Evolutionary conservation across 2,113 vertebrate species (phyloP).

Genomic region (Tricholaema leucomelas): DNA sequence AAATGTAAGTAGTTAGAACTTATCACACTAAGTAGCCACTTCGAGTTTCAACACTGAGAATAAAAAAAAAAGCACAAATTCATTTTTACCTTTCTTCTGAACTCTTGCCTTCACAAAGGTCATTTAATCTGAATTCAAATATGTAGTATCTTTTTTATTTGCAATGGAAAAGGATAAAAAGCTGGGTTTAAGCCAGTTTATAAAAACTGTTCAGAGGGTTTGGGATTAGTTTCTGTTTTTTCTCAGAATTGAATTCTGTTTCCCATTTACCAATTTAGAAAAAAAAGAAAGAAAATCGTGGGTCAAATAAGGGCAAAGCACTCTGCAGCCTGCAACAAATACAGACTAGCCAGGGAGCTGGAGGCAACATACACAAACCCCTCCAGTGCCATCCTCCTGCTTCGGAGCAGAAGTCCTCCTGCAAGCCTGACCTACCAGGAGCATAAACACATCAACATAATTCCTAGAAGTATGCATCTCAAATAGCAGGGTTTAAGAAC

Average conservation of each 20-base stretch:
- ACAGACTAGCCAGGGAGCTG: neutral
- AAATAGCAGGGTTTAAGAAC: neutral
- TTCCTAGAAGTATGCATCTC: neutral
- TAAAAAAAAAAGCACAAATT: neutral
- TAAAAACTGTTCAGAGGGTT: neutral
- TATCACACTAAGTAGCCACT: neutral
- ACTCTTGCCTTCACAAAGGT: neutral
- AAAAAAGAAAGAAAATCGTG: neutral
- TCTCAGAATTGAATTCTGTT: neutral
- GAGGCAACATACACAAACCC: neutral
- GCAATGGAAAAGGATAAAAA: neutral
- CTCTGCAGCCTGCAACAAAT: neutral
- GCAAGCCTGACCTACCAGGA: neutral
- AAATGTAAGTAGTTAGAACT: neutral
- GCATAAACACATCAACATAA: neutral
- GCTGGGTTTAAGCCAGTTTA: neutral
- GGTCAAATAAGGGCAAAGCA: slow-evolving; percentile 11
- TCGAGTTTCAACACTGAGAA: neutral
- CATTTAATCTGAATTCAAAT: neutral
- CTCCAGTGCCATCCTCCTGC: neutral
- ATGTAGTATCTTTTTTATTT: neutral
- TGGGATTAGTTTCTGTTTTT: neutral
- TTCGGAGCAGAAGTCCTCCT: neutral
- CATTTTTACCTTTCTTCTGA: neutral
- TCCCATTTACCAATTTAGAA: neutral